Percentiles rank a stretch among this genome's conserved stretches.
These are phyloP conservation scores for Perithous albicinctus DNA, from an alignment of 2,888 invertebrate species.

Conservation along the genomic window DNA sequence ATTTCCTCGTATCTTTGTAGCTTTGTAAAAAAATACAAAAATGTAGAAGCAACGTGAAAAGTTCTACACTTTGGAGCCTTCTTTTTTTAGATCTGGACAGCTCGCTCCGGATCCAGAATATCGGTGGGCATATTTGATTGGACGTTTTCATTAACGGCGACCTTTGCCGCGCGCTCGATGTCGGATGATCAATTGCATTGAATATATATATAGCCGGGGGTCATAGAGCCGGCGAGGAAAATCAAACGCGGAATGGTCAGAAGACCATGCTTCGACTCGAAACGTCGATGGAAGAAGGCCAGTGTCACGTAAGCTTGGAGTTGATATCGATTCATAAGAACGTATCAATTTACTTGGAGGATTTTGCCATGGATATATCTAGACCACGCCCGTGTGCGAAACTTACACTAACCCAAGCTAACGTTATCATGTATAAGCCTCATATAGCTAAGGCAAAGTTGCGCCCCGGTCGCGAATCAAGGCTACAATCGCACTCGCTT, in stretches of 20 bases:
- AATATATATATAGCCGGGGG: slow-evolving; percentile 6
- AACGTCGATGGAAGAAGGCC: slow-evolving; percentile 58
- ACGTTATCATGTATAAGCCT: too few relatives aligned
- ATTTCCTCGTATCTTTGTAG: too few relatives aligned
- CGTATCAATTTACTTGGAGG: slow-evolving; percentile 64
- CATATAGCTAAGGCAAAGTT: background rate
- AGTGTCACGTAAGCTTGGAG: slow-evolving; percentile 66
- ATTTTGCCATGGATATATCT: slow-evolving; percentile 46
- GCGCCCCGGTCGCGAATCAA: slow-evolving; percentile 18
- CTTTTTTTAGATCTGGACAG: too few relatives aligned
- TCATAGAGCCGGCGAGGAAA: slow-evolving; percentile 26
- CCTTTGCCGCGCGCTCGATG: background rate
- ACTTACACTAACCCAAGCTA: slow-evolving; percentile 2
- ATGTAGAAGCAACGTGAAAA: too few relatives aligned
- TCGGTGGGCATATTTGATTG: background rate
- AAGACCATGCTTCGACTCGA: slow-evolving; percentile 32
- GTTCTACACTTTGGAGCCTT: too few relatives aligned
- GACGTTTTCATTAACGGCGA: slow-evolving; percentile 40
- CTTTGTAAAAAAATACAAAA: too few relatives aligned
- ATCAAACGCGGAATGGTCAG: slow-evolving; percentile 25
- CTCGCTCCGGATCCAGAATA: background rate
- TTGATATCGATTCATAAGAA: slow-evolving; percentile 67
- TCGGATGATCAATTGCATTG: slow-evolving; percentile 13
- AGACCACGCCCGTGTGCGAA: slow-evolving; percentile 49
- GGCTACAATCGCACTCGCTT: slow-evolving; percentile 11